phyloP scores from a whole-genome alignment of 2,888 invertebrate species.

The Lithosia quadra region DNA sequence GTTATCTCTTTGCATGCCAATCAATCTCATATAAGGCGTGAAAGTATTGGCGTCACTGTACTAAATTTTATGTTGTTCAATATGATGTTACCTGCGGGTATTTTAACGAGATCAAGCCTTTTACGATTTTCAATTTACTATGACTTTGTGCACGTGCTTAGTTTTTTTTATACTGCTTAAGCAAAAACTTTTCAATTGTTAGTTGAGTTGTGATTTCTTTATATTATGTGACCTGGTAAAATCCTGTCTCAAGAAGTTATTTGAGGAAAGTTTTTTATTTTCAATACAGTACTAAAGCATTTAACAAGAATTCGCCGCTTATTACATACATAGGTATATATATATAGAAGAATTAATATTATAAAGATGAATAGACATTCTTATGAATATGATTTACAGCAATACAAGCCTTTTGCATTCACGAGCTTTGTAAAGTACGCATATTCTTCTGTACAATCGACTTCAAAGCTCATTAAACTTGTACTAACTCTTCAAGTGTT shows the following conservation, averaged over 20 bases:
- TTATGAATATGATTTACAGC: constrained; percentile 58
- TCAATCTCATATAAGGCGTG: constrained; percentile 82
- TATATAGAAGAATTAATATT: too few relatives aligned
- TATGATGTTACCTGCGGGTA: constrained; percentile 59
- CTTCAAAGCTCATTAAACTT: constrained; percentile 47
- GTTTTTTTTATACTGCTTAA: background rate
- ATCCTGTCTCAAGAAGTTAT: background rate
- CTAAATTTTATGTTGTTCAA: constrained; percentile 72
- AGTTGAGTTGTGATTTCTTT: background rate
- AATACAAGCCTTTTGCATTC: constrained; percentile 50
- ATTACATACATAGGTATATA: too few relatives aligned
- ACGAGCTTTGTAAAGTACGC: constrained; percentile 50
- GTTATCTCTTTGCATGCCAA: constrained; percentile 84
- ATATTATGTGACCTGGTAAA: background rate
- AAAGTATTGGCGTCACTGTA: constrained; percentile 82
- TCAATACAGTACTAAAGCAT: background rate
- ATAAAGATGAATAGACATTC: constrained; percentile 27
- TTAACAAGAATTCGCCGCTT: background rate
- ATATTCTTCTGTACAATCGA: constrained; percentile 51
- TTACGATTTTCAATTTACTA: constrained; percentile 54
- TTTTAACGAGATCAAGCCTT: constrained; percentile 61
- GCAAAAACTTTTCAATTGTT: constrained; percentile 10
- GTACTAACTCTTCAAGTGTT: constrained; percentile 28
- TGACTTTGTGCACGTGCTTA: constrained; percentile 33
- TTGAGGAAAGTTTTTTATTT: background rate